Conservation (phyloP, 1,140 invertebrate species). For the Hyposmocoma kahamanoa region DNA sequence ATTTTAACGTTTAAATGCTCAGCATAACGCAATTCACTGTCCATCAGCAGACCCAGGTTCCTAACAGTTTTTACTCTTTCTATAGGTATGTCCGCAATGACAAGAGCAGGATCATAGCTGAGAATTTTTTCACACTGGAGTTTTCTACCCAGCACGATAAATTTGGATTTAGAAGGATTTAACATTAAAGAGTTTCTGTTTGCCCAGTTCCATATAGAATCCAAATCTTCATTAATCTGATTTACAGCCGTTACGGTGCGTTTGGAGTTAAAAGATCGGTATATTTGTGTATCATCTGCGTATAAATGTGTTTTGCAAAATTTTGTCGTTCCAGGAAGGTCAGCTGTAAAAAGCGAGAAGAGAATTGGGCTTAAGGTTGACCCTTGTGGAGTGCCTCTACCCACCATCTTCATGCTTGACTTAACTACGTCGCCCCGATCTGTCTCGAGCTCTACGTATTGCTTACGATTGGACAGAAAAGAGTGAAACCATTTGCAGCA, state of each 20-base stretch:
- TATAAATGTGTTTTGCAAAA: conserved; percentile 15
- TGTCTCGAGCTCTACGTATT: conserved; percentile 3
- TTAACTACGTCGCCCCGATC: not conserved
- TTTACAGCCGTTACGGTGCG: not conserved
- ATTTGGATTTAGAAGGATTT: not conserved
- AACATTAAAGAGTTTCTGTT: not conserved
- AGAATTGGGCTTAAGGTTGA: conserved; percentile 18
- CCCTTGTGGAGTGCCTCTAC: conserved; percentile 19
- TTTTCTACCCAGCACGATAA: not conserved
- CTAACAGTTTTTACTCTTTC: not conserved
- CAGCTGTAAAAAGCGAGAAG: conserved; percentile 14
- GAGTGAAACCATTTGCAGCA: conserved; percentile 9
- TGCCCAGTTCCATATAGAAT: not conserved
- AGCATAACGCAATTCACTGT: not conserved
- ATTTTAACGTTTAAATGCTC: conserved; percentile 5
- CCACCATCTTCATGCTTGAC: not conserved
- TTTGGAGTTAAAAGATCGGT: not conserved
- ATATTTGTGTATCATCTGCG: conserved; percentile 32
- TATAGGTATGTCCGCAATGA: not conserved
- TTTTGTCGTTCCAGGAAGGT: conserved; percentile 9
- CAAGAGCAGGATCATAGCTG: not conserved
- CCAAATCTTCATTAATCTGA: not conserved
- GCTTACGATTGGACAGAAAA: conserved; percentile 8
- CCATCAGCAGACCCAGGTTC: conserved; percentile 1
- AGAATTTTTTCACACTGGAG: not conserved